phyloP scores from a whole-genome alignment of 2,888 invertebrate species.

The Harpalus rubripes region DNA sequence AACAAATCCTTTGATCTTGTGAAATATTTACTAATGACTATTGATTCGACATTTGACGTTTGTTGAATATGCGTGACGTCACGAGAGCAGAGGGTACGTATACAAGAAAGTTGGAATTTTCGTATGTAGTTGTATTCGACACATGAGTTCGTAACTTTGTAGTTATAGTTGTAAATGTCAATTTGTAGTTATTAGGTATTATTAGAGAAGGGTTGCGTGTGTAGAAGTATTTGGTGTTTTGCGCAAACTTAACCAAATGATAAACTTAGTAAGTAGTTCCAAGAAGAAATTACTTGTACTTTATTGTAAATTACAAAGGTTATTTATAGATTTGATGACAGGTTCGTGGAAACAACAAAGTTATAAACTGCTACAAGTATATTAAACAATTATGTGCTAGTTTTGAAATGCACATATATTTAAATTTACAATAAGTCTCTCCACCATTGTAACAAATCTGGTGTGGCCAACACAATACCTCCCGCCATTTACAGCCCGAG shows the following conservation, averaged over 20 bases:
- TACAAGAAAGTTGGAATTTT: not conserved
- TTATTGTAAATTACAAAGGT: not conserved
- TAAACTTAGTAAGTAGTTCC: slow-evolving; percentile 17
- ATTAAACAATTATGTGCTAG: not conserved
- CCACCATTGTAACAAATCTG: too few species aligned
- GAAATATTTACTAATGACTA: slow-evolving; percentile 25
- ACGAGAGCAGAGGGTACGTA: not conserved
- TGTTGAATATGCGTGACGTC: slow-evolving; percentile 36
- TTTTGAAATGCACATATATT: not conserved
- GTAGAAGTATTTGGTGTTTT: not conserved
- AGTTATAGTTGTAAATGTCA: slow-evolving; percentile 31
- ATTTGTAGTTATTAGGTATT: slow-evolving; percentile 43
- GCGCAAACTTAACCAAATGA: slow-evolving; percentile 8
- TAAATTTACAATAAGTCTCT: not conserved
- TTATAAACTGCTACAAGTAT: not conserved
- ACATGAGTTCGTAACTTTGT: slow-evolving; percentile 14
- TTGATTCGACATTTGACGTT: slow-evolving; percentile 32
- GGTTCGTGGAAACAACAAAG: slow-evolving; percentile 1
- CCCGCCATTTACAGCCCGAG: too few species aligned
- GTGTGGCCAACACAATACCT: too few species aligned
- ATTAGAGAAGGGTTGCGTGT: slow-evolving; percentile 31
- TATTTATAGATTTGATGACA: not conserved
- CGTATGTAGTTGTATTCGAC: slow-evolving; percentile 11
- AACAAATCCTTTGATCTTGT: slow-evolving; percentile 3
- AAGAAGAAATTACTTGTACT: slow-evolving; percentile 29